phyloP scores from a whole-genome alignment of 2,888 invertebrate species.

The Smittia aterrima region DNA sequence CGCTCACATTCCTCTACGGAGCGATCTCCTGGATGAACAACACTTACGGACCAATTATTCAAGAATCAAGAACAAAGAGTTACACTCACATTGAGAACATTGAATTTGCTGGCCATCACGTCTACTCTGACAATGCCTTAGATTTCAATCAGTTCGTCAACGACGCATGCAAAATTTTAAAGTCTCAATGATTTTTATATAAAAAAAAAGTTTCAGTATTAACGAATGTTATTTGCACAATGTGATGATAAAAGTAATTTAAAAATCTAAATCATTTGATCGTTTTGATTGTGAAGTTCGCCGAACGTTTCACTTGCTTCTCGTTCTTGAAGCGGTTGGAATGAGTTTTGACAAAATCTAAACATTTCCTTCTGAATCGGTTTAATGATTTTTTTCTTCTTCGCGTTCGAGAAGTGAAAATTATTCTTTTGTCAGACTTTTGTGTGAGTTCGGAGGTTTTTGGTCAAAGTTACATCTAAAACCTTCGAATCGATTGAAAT shows the following conservation, averaged over 20 bases:
- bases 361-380: slow-evolving; percentile 1
- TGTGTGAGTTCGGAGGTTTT: background rate
- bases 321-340: background rate
- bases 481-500: background rate
- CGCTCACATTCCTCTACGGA: slow-evolving; percentile 89
- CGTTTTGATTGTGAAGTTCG: too few species aligned
- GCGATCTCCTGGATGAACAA: slow-evolving; percentile 94
- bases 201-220: background rate
- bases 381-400: slow-evolving; percentile 13
- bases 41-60: slow-evolving; percentile 74
- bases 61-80: slow-evolving; percentile 62
- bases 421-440: background rate
- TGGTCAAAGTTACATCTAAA: background rate
- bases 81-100: slow-evolving; percentile 83
- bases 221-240: background rate
- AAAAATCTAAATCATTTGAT: too few species aligned
- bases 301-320: background rate
- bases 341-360: background rate
- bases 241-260: background rate
- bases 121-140: slow-evolving; percentile 88
- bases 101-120: slow-evolving; percentile 89
- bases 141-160: slow-evolving; percentile 80
- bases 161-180: slow-evolving; percentile 62
- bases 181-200: background rate
- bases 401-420: background rate